Evolutionary conservation across 2,888 invertebrate species (phyloP), one percentile per base, ranked within the genome.

Genomic region (Brachyptera risi): DNA sequence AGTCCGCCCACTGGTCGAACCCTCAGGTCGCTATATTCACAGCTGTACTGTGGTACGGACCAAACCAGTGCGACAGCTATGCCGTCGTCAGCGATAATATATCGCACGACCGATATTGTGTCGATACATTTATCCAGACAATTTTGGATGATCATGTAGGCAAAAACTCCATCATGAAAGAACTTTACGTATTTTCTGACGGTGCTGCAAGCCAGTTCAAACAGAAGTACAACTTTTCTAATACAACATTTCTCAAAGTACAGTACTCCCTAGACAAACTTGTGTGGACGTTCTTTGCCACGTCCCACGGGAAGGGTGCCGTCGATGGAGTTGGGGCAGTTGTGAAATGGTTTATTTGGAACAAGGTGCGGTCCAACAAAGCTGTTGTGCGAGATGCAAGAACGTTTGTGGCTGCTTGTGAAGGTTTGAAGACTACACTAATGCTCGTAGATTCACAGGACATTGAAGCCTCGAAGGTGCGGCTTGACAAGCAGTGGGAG

Each of bases 41-140:
- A 1, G 31, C 19, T 47, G 47, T 57, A 42, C 35, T 38, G 23
- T 56, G 61, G 61, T 57, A 49, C 24, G 59, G 59, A n/a, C 44
- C 42, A 49, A 23, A 21, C 15, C 17, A 50, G 50, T 31, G 15
- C 11, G 59, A 59, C 49, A 31, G 37, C 50, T 58, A 60, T 44
- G 44, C 44, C 27, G 31, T 56, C 17, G 49, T 37, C 21, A 21
- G 44, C 26, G 57, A 44, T 27, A 19, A 57, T 23, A 61, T 57
- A 31, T 47, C 58, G n/a, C 58, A 58, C 37, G 44, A 58, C 26
- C 21, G 35, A 24, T 58, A 44, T 35, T 49, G 58, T 27, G 47
- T 58, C n/a, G 47, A 37, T 35, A 35, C 19, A n/a, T 58, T 58
- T 37, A 11, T 56, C 4, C 13, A 15, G 4, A 17, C 3, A 11